phyloP scores from a whole-genome alignment of 2,888 invertebrate species.

The Hoplodrina blanda region DNA sequence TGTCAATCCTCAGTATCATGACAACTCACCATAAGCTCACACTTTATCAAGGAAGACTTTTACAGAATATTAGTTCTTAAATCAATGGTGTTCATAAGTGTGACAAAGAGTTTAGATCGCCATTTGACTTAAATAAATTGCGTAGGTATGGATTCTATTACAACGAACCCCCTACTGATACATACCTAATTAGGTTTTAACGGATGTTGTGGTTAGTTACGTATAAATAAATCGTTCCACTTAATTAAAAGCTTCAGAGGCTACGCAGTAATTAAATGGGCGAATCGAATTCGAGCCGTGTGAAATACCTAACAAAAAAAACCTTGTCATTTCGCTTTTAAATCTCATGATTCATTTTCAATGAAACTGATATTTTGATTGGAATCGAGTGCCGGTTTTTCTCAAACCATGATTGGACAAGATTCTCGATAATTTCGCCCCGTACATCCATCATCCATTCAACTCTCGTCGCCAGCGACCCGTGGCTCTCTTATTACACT shows the following conservation, averaged over 20 bases:
- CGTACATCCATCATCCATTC: conserved; percentile 52
- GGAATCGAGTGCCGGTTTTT: conserved; percentile 10
- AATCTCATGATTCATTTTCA: conserved; percentile 17
- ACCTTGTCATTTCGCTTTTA: conserved; percentile 7
- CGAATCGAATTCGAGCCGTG: conserved; percentile 31
- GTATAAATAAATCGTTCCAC: conserved; percentile 20
- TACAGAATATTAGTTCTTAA: too few species aligned
- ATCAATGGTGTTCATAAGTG: too few species aligned
- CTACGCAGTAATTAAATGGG: conserved; percentile 1
- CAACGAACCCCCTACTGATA: neutral
- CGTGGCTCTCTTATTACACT: conserved; percentile 67
- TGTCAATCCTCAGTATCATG: too few species aligned
- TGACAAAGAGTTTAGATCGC: too few species aligned
- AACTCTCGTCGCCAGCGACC: conserved; percentile 55
- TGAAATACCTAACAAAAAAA: conserved; percentile 21
- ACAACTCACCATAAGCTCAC: too few species aligned
- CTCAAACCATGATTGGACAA: conserved; percentile 48
- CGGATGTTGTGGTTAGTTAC: conserved; percentile 3
- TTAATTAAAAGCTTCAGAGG: conserved; percentile 14
- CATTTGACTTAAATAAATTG: too few species aligned
- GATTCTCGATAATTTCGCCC: conserved; percentile 51
- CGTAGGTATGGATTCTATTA: too few species aligned
- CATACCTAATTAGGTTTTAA: neutral
- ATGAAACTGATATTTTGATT: conserved; percentile 19
- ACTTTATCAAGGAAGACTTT: too few species aligned